Conservation (phyloP, 2,888 invertebrate genomes). For the Nycteola revayana region DNA sequence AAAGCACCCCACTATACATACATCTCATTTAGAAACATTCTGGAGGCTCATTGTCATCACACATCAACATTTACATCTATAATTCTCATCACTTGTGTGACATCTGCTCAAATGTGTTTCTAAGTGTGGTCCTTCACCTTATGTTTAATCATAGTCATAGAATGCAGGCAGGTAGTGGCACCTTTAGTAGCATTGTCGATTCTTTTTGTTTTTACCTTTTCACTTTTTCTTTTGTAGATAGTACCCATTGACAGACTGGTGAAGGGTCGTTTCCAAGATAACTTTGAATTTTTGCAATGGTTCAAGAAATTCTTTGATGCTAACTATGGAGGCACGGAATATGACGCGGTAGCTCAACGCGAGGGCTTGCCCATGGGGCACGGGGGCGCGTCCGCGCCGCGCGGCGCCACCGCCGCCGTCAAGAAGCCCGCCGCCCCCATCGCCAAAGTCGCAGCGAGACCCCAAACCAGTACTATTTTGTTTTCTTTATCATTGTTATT, state of each 20-base stretch:
- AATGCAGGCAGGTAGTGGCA: constrained; percentile 45
- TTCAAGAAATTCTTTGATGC: constrained; percentile 99
- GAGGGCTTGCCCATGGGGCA: constrained; percentile 93
- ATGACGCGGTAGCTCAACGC: constrained; percentile 94
- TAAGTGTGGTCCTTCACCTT: constrained; percentile 35
- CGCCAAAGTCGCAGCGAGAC: constrained; percentile 83
- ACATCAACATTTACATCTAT: neutral
- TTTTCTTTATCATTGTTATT: constrained; percentile 50
- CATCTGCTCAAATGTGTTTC: constrained; percentile 25
- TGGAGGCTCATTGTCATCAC: neutral
- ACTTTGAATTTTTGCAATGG: constrained; percentile 99
- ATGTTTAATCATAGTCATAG: constrained; percentile 23
- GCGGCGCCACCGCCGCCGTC: constrained; percentile 59
- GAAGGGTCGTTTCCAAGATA: constrained; percentile 99
- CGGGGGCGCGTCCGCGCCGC: constrained; percentile 83
- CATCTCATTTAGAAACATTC: constrained; percentile 45
- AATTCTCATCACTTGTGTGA: constrained; percentile 10
- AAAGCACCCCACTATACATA: constrained; percentile 33
- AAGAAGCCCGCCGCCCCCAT: constrained; percentile 74
- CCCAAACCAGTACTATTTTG: constrained; percentile 82
- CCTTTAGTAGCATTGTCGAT: constrained; percentile 44
- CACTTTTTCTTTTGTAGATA: constrained; percentile 86
- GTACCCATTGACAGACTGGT: constrained; percentile 97
- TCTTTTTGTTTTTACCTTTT: constrained; percentile 59
- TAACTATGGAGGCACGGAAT: constrained; percentile 97